Evolutionary conservation across 2,888 invertebrate genomes (phyloP), one percentile per base, ranked within the genome.

Genomic region (Drosophila falleni): DNA sequence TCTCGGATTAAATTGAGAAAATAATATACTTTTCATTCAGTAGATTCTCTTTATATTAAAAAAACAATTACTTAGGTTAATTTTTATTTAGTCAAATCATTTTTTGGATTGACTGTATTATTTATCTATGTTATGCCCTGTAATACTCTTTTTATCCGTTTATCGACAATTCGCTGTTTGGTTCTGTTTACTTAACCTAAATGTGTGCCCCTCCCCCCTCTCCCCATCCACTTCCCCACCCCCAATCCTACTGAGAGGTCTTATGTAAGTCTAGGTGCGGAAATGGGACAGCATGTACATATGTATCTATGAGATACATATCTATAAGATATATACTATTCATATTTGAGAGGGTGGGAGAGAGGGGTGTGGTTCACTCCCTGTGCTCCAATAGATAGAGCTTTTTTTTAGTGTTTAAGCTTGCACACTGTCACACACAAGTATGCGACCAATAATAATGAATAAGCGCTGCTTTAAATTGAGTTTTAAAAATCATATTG

Each of bases 181-280:
- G 41, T 16, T 60, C 61, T 85, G 75, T 87, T 87, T 84, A 86
- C 80, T 84, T 84, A 84, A 84, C 87, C 87, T 71, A 87, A 80
- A 82, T 81, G 84, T 62, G 53, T 51, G 53, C 70, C 47, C 64
- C 41, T 37, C 11, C 39, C 46, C 33, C 13, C 62, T 41, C 41
- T n/a, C n/a, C n/a, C n/a, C n/a, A n/a, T n/a, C n/a, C n/a, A n/a
- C n/a, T n/a, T n/a, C n/a, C n/a, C n/a, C n/a, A n/a, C n/a, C n/a
- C n/a, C n/a, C n/a, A n/a, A n/a, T n/a, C n/a, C n/a, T n/a, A n/a
- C n/a, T n/a, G n/a, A n/a, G n/a, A n/a, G n/a, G 47, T 51, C 79
- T 86, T 83, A 87, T 84, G 78, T 87, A 81, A 83, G 80, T 50
- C 66, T 74, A 80, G 85, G 74, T 82, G 82, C 82, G 82, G 78